Conservation (phyloP, 2,113 vertebrate genomes). For the Capra hircus region DNA sequence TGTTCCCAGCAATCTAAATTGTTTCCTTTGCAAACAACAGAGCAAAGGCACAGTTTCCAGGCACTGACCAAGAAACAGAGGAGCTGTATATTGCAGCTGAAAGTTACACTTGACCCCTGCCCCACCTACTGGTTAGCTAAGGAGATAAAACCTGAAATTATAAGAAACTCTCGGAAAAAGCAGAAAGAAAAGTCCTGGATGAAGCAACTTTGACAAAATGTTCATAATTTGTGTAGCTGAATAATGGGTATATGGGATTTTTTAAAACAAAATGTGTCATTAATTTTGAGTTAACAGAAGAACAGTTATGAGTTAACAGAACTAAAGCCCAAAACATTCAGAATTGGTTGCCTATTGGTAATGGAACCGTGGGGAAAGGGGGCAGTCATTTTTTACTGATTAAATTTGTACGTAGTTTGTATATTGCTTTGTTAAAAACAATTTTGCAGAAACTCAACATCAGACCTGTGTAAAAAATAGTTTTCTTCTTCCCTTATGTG, state of each 20-base stretch:
- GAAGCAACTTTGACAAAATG: neutral
- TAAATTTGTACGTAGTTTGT: neutral
- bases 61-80: neutral
- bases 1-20: neutral
- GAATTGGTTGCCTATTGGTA: neutral
- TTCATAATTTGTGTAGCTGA: neutral
- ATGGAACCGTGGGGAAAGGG: neutral
- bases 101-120: neutral
- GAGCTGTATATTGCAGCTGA: neutral
- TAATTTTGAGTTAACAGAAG: neutral
- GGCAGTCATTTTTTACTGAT: neutral
- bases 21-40: neutral
- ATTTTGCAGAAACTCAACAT: constrained; percentile 9
- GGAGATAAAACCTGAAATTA: neutral
- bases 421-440: constrained; percentile 33
- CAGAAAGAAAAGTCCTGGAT: neutral
- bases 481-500: neutral
- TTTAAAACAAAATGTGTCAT: neutral
- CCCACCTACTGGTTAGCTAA: neutral
- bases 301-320: neutral
- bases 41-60: neutral
- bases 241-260: neutral
- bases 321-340: neutral
- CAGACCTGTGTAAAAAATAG: neutral
- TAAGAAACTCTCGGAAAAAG: neutral